Percentiles rank a stretch among this genome's conserved stretches.
phyloP scores from a whole-genome alignment of 30 jellyfish, hydroid and myxozoan genomes.

The Hydractinia echinata region DNA sequence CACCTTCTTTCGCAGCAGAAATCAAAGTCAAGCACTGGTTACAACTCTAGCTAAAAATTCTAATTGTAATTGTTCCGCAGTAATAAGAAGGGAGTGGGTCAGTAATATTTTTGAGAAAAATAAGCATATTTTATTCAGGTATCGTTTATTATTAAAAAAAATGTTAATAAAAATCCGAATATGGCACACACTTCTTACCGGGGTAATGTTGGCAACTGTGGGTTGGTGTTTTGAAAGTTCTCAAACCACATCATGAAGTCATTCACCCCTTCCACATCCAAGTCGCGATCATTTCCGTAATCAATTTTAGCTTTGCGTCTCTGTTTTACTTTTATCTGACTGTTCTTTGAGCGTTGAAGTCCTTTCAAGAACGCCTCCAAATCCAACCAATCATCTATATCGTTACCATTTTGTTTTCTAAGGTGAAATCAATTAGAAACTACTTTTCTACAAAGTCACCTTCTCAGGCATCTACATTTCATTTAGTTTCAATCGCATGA shows the following conservation, averaged over 20 bases:
- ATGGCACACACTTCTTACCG: slow-evolving; percentile 39
- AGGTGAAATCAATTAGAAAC: too few species aligned
- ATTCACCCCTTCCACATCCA: slow-evolving; percentile 95
- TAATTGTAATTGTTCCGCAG: too few species aligned
- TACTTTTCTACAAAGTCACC: too few species aligned
- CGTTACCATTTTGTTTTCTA: neutral
- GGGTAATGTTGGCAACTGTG: slow-evolving; percentile 76
- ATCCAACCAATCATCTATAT: neutral
- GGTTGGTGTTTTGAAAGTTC: slow-evolving; percentile 55
- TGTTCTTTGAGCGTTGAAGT: neutral
- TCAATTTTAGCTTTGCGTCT: slow-evolving; percentile 47
- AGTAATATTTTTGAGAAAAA: too few species aligned
- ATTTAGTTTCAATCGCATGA: too few species aligned
- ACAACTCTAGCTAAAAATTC: too few species aligned
- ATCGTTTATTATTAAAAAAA: too few species aligned
- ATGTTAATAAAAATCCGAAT: neutral
- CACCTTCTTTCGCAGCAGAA: too few species aligned
- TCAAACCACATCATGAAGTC: slow-evolving; percentile 94
- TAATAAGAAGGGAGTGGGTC: too few species aligned
- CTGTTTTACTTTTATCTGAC: slow-evolving; percentile 13
- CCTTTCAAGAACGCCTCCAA: neutral
- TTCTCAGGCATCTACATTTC: too few species aligned
- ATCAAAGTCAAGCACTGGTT: too few species aligned
- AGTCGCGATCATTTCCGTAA: slow-evolving; percentile 85
- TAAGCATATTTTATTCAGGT: too few species aligned